phyloP scores from a whole-genome alignment of 2,888 invertebrate species.

The Leptothorax acervorum region DNA sequence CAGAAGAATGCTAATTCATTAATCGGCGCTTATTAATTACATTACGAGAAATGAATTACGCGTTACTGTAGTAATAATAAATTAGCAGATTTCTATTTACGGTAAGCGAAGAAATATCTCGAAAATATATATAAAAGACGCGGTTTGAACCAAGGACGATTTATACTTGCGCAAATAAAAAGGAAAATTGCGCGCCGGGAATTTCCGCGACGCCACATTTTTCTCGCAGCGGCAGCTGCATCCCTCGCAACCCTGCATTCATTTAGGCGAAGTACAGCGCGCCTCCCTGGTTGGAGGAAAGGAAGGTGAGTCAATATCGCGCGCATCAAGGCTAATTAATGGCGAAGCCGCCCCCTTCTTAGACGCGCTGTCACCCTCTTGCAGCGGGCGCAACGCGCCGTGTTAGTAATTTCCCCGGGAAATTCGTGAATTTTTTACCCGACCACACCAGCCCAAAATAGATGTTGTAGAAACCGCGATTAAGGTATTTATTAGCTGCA shows the following conservation, averaged over 20 bases:
- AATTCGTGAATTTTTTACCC: constrained; percentile 30
- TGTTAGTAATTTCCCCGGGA: constrained; percentile 7
- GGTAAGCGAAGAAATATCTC: background rate
- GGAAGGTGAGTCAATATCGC: constrained; percentile 33
- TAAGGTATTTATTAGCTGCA: background rate
- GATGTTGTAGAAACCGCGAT: background rate
- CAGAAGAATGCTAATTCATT: background rate
- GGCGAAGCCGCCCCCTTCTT: background rate
- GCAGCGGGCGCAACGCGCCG: constrained; percentile 13
- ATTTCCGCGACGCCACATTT: constrained; percentile 40
- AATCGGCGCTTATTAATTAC: background rate
- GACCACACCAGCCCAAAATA: background rate
- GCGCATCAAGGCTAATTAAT: constrained; percentile 45
- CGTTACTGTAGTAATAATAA: background rate
- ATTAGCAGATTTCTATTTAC: constrained; percentile 12
- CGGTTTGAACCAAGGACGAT: constrained; percentile 18
- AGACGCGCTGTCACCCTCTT: constrained; percentile 9
- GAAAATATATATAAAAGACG: constrained; percentile 4
- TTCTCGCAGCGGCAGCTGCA: constrained; percentile 46
- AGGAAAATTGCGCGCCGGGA: constrained; percentile 12
- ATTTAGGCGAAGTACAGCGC: constrained; percentile 31
- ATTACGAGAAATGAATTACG: background rate
- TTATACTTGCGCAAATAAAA: constrained; percentile 37
- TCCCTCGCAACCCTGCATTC: constrained; percentile 38
- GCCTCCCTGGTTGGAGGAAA: background rate